phyloP scores from a whole-genome alignment of 2,888 invertebrate genomes.

The Rutpela maculata region DNA sequence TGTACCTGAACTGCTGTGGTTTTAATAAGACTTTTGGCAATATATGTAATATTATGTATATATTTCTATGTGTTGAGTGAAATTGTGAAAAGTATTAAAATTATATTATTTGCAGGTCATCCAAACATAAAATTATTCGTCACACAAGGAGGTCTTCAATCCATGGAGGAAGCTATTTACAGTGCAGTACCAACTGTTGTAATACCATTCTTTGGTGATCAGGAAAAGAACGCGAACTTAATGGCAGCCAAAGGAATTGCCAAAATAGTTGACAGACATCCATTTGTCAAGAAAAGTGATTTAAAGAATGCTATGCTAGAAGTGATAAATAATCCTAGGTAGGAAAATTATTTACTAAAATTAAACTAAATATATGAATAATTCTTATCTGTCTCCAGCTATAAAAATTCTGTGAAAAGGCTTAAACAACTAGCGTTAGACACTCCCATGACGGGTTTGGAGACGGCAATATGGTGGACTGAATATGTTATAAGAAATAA shows the following conservation, averaged over 20 bases:
- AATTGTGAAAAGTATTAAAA: too few species aligned
- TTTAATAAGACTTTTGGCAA: too few species aligned
- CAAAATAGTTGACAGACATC: neutral
- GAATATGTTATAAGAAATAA: slow-evolving; percentile 60
- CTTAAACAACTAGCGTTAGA: slow-evolving; percentile 8
- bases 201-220: slow-evolving; percentile 35
- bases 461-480: slow-evolving; percentile 60
- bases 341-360: neutral
- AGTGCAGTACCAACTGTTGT: slow-evolving; percentile 26
- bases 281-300: slow-evolving; percentile 9
- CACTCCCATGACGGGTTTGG: slow-evolving; percentile 54
- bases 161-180: slow-evolving; percentile 34
- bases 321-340: slow-evolving; percentile 27
- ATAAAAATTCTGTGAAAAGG: neutral
- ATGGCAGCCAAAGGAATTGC: slow-evolving; percentile 14
- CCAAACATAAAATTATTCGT: slow-evolving; percentile 36
- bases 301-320: slow-evolving; percentile 17
- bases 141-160: slow-evolving; percentile 37
- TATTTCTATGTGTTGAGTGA: too few species aligned
- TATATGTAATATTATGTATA: too few species aligned
- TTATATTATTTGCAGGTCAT: slow-evolving; percentile 9
- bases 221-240: neutral
- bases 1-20: too few species aligned
- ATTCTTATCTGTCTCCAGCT: slow-evolving; percentile 37
- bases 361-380: too few species aligned